phyloP scores from a whole-genome alignment of 2,888 invertebrate genomes.

The Alitta virens region DNA sequence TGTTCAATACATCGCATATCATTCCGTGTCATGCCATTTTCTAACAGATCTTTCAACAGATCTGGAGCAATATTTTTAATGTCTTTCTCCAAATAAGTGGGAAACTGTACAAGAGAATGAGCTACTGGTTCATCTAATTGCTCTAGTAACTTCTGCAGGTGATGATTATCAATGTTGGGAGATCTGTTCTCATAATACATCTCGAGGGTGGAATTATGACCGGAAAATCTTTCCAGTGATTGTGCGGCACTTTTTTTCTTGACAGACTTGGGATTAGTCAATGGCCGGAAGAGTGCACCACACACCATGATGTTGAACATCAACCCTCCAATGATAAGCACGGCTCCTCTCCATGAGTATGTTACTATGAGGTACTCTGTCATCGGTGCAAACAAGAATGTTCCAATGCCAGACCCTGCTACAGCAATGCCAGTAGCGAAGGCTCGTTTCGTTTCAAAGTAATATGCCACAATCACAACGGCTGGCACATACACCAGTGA shows the following conservation, averaged over 20 bases:
- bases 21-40: neutral
- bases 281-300: slow-evolving; percentile 49
- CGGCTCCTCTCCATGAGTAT: slow-evolving; percentile 53
- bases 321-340: slow-evolving; percentile 51
- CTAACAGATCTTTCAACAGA: slow-evolving; percentile 7
- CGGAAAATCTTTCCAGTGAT: slow-evolving; percentile 42
- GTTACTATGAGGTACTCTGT: slow-evolving; percentile 44
- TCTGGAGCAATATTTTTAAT: slow-evolving; percentile 6
- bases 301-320: slow-evolving; percentile 49
- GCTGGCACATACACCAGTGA: slow-evolving; percentile 55
- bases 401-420: slow-evolving; percentile 55
- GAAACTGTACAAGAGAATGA: slow-evolving; percentile 76
- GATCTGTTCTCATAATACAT: too few species aligned
- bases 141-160: neutral
- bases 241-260: slow-evolving; percentile 26
- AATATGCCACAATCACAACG: slow-evolving; percentile 54
- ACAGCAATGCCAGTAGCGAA: slow-evolving; percentile 55
- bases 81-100: slow-evolving; percentile 68
- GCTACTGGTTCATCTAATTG: slow-evolving; percentile 26
- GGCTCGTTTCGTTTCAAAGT: slow-evolving; percentile 55
- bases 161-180: too few species aligned
- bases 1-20: neutral
- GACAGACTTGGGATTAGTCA: slow-evolving; percentile 39
- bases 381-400: slow-evolving; percentile 52
- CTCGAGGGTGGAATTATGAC: slow-evolving; percentile 5